phyloP scores from a whole-genome alignment of 2,888 invertebrate species.

The Eristalis pertinax region DNA sequence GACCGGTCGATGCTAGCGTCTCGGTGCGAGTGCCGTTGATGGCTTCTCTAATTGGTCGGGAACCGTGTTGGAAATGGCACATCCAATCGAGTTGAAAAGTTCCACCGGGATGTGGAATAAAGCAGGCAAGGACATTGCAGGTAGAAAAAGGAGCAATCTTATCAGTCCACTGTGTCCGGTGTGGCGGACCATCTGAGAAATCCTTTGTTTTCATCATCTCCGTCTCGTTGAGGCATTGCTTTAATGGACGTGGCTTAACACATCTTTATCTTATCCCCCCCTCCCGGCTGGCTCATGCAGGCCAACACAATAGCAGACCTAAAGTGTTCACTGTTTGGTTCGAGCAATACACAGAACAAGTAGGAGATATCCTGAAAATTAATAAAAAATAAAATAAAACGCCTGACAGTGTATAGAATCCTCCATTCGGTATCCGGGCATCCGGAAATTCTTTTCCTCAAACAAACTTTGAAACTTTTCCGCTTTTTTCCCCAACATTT shows the following conservation, averaged over 20 bases:
- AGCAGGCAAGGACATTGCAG: background rate
- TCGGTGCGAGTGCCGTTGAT: background rate
- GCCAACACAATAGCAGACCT: constrained; percentile 8
- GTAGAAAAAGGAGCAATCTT: background rate
- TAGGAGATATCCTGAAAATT: constrained; percentile 55
- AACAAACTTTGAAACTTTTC: constrained; percentile 71
- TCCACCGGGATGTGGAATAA: background rate
- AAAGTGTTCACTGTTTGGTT: constrained; percentile 29
- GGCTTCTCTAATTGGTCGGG: constrained; percentile 42
- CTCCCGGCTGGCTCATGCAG: constrained; percentile 9
- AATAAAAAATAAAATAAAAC: constrained; percentile 70
- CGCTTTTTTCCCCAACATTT: constrained; percentile 72
- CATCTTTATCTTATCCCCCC: constrained; percentile 38
- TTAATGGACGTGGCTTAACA: constrained; percentile 54
- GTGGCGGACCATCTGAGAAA: constrained; percentile 27
- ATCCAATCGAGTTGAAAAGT: constrained; percentile 39
- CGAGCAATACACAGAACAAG: constrained; percentile 7
- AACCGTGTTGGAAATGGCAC: constrained; percentile 28
- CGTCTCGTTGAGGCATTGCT: constrained; percentile 24
- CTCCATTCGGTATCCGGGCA: constrained; percentile 57
- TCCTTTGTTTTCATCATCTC: constrained; percentile 43
- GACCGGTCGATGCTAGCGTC: background rate
- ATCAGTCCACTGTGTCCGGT: constrained; percentile 25
- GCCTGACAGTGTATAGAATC: constrained; percentile 66
- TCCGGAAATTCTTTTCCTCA: constrained; percentile 70